Base-by-base conservation (phyloP, 2,888 invertebrate genomes). In the Rhynchonema sp. region DNA sequence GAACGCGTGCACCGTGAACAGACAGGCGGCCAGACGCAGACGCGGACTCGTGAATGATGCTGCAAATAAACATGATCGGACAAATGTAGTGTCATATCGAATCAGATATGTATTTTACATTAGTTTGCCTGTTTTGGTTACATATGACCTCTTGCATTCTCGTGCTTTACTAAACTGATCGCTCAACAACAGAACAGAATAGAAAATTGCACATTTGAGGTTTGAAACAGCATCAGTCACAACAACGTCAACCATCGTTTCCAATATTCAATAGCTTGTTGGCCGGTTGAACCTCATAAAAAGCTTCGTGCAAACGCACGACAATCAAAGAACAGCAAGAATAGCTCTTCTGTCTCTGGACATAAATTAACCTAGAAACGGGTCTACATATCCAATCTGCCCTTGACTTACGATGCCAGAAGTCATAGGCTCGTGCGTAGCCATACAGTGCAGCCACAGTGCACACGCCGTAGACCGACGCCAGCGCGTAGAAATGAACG, bases 1-100 rank as follows among this genome's bases (percentile, higher is more conserved):
- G 57, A 77, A 75, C 63, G 84, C 82, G 70, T 89, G 88, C 28
- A 84, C 27, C 54, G 27, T 20, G 27, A 54, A 54, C 28, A 54
- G 54, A 6, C 3, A 26, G 26, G 6, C 3, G 13, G 54, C 28
- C 27, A 54, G 27, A 26, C 26, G 54, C 17, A 28, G 27, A 9
- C 27, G 27, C n/a, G 9, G 20, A 3, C n/a, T n/a, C 23, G 20
- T 17, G 20, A 13, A 49, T n/a, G 9, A 13, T 6, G 9, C 49
- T 49, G 49, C 20, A 23, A 49, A n/a, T 52, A 17, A 52, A 52
- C 52, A 52, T n/a, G n/a, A n/a, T n/a, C n/a, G n/a, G n/a, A 52
- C 20, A 52, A 52, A 52, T 22, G 23, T 23, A n/a, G 9, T 52
- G 9, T 52, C 23, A 52, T 52, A 52, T 38, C 20, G 20, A 38